Base-by-base conservation (phyloP, 2,888 invertebrate genomes). In the Parnassius mnemosyne region DNA sequence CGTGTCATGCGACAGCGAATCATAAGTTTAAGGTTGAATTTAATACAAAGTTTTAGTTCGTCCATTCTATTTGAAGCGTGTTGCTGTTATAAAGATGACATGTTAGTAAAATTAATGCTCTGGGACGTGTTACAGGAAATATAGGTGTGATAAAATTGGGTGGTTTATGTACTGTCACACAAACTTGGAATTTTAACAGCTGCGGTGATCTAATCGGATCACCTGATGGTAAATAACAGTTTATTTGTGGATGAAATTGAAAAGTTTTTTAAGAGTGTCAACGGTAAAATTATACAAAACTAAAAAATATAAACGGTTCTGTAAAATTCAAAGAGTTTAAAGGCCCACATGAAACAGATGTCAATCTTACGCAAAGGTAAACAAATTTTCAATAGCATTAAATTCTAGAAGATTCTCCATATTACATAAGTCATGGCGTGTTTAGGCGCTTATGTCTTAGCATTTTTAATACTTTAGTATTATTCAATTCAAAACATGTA, bases 11-110 rank as follows among this genome's bases (percentile, higher is more conserved):
- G 82, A 79, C 81, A 76, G 69, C 68, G 61, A 66, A 75, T 80
- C 79, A 74, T 83, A 81, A 81, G 78, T 67, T 73, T 79, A 73
- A 74, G 69, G 71, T 60, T 62, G 64, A 68, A 60, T 66, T 70
- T 68, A 68, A 69, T 69, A 61, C 54, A 60, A 60, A 64, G 53
- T 65, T 61, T 64, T 54, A 50, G 56, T 20, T 49, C 53, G 64
- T 61, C 58, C 53, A 57, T 66, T 65, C 72, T 76, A 77, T 80
- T 75, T 69, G 68, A 74, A 70, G 69, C 72, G 63, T 67, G 70
- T 68, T 68, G 72, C 68, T 75, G 70, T 72, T 74, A 72, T 66
- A 71, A 67, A 71, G 62, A 69, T 75, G 71, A 74, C 69, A 69
- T 69, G 65, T 71, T 57, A 57, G 53, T 69, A 69, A 70, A 68